phyloP scores from a whole-genome alignment of 2,888 invertebrate genomes.

The Agriotes lineatus region DNA sequence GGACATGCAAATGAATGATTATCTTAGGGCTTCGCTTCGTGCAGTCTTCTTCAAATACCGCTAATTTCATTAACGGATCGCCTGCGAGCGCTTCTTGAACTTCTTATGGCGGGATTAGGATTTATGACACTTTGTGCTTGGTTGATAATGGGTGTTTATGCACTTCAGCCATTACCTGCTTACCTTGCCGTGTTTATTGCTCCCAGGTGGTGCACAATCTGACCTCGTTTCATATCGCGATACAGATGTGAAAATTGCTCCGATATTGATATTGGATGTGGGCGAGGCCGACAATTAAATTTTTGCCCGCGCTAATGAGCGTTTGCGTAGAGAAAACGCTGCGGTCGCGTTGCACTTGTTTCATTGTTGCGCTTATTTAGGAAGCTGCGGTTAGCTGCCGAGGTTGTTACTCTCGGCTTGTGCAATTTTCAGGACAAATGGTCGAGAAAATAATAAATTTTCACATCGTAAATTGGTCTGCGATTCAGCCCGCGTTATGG shows the following conservation, averaged over 20 bases:
- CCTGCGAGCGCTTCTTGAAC: constrained; percentile 12
- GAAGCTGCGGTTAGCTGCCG: constrained; percentile 9
- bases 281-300: no score
- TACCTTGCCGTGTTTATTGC: constrained; percentile 24
- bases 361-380: constrained; percentile 13
- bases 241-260: constrained; percentile 19
- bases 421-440: not conserved
- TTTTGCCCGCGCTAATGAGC: not conserved
- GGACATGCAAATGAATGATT: no score
- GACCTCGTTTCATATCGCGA: constrained; percentile 24
- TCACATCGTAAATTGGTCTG: constrained; percentile 4
- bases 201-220: constrained; percentile 12
- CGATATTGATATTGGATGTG: constrained; percentile 16
- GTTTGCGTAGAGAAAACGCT: not conserved
- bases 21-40: constrained; percentile 24
- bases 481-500: not conserved
- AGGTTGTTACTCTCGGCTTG: constrained; percentile 5
- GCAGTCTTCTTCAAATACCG: constrained; percentile 25
- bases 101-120: constrained; percentile 18
- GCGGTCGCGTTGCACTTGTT: not conserved
- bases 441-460: constrained; percentile 7
- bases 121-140: constrained; percentile 21
- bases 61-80: constrained; percentile 32
- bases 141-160: constrained; percentile 24
- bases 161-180: constrained; percentile 25